These are phyloP conservation scores for Adelosebastes latens DNA, from an alignment of 2,797 vertebrate genomes.

Conservation along the genomic window DNA sequence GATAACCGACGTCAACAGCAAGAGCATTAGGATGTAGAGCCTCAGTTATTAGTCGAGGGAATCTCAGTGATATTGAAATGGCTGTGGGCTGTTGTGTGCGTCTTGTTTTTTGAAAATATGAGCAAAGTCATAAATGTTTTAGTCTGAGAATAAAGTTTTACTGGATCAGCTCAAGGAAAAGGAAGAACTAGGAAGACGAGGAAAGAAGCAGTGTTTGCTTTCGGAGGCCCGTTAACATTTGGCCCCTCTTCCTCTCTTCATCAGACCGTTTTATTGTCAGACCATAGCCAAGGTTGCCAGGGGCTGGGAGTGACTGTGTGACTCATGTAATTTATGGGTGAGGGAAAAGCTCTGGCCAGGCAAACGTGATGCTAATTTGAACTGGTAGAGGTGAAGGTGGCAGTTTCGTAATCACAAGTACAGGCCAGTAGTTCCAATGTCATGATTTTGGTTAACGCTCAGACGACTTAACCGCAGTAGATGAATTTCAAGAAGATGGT, in stretches of 20 bases:
- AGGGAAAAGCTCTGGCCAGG: conserved; percentile 18
- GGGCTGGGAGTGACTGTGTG: conserved; percentile 50
- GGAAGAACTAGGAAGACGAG: neutral
- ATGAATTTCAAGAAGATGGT: too few relatives aligned
- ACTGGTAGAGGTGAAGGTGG: conserved; percentile 15
- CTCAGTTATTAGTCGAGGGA: neutral
- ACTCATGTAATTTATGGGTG: conserved; percentile 58
- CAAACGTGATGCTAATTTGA: conserved; percentile 34
- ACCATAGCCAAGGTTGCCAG: conserved; percentile 64
- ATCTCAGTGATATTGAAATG: neutral
- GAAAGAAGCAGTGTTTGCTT: conserved; percentile 14
- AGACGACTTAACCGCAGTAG: neutral
- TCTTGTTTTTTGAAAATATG: neutral
- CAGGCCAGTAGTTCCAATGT: neutral
- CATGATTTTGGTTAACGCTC: neutral
- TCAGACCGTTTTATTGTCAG: conserved; percentile 51
- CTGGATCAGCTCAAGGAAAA: neutral
- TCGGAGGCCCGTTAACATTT: conserved; percentile 50
- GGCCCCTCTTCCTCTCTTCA: conserved; percentile 46
- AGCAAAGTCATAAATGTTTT: neutral
- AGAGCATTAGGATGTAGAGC: neutral
- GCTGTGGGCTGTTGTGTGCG: neutral
- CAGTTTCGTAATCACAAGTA: neutral
- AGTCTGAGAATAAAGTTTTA: neutral
- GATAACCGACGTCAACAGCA: neutral